These are phyloP conservation scores for Spodoptera littoralis DNA, from an alignment of 2,888 invertebrate species.

Conservation along the genomic window DNA sequence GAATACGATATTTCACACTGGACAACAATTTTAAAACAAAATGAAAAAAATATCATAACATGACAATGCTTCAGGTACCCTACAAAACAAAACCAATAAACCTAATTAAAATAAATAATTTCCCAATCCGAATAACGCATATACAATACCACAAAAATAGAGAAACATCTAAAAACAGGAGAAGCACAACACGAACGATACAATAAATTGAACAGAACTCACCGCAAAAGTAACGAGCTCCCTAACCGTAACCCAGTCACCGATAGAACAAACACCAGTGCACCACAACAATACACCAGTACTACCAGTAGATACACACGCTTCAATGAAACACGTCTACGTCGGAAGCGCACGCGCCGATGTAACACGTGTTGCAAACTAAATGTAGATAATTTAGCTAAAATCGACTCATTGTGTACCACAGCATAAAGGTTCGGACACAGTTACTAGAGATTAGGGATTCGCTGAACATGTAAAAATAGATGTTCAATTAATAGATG, in stretches of 20 bases:
- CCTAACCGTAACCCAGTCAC: not conserved
- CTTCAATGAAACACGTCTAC: constrained; percentile 32
- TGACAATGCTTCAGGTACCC: no score
- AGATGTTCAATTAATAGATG: constrained; percentile 53
- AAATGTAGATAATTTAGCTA: constrained; percentile 39
- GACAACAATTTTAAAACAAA: no score
- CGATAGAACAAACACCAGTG: constrained; percentile 7
- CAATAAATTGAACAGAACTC: constrained; percentile 15
- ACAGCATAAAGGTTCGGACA: constrained; percentile 40
- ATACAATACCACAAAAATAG: no score
- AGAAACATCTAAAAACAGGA: not conserved
- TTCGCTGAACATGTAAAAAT: constrained; percentile 39
- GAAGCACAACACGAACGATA: not conserved
- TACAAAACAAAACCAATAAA: no score
- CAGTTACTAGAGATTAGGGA: constrained; percentile 44
- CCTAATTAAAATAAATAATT: no score
- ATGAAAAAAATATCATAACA: no score
- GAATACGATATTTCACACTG: no score
- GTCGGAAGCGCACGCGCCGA: constrained; percentile 32
- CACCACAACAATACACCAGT: constrained; percentile 15
- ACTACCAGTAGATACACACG: not conserved
- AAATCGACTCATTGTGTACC: constrained; percentile 43
- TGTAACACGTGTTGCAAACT: constrained; percentile 42
- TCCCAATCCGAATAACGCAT: no score
- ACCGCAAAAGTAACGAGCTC: constrained; percentile 16